These are phyloP conservation scores for Didymodactylos carnosus DNA, from an alignment of 2,888 invertebrate genomes.

Conservation along the genomic window DNA sequence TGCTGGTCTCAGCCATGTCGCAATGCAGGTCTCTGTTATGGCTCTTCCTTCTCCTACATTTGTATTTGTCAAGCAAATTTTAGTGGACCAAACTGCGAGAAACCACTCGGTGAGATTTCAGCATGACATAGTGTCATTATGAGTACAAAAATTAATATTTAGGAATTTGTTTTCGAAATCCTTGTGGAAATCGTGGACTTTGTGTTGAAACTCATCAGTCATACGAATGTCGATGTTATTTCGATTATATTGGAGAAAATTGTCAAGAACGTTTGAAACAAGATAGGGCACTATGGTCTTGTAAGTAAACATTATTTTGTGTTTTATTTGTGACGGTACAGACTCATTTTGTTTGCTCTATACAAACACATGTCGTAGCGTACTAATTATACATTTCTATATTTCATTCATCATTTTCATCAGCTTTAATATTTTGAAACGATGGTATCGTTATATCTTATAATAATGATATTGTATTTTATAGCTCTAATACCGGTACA, in stretches of 20 bases:
- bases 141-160: neutral
- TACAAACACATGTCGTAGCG: no score
- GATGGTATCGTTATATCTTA: no score
- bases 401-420: neutral
- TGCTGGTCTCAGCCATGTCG: neutral
- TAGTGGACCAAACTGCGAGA: neutral
- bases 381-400: no score
- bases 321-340: no score
- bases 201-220: neutral
- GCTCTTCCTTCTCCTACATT: neutral
- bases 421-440: no score
- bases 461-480: no score
- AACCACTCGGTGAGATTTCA: neutral
- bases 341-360: no score
- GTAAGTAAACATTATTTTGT: neutral
- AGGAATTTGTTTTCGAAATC: neutral
- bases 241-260: neutral
- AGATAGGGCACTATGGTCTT: neutral
- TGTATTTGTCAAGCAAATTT: neutral
- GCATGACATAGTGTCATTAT: no score
- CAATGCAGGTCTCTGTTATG: neutral
- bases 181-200: neutral
- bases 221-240: neutral
- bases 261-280: neutral
- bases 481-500: neutral